Conservation (phyloP, 1,140 invertebrate species). For the Daktulosphaira vitifoliae region DNA sequence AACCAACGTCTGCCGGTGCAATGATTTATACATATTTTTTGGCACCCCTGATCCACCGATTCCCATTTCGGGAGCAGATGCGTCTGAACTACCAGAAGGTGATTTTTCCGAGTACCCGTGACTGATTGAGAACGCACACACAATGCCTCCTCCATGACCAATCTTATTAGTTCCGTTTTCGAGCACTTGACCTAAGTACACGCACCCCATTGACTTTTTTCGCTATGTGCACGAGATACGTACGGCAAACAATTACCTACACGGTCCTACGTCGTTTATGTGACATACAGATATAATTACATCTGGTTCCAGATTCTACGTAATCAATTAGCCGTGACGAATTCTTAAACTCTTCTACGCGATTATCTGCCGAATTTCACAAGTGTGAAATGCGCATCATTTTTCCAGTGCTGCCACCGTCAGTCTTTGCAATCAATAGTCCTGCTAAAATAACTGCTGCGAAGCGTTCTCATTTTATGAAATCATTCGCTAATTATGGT, state of each 20-base stretch:
- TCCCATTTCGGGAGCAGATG: conserved; percentile 7
- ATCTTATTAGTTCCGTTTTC: conserved; percentile 32
- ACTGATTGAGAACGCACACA: conserved; percentile 27
- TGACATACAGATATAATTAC: too few relatives aligned
- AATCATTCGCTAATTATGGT: too few relatives aligned
- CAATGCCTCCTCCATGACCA: conserved; percentile 32
- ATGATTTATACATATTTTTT: conserved; percentile 2
- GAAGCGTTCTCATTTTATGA: too few relatives aligned
- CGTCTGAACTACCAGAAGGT: conserved; percentile 24
- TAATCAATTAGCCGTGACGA: not conserved
- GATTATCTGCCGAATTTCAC: too few relatives aligned
- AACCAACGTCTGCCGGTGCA: too few relatives aligned
- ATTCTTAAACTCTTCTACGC: not conserved
- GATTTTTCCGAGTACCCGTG: conserved; percentile 32
- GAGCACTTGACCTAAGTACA: conserved; percentile 23
- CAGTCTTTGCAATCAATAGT: too few relatives aligned
- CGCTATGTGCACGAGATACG: not conserved
- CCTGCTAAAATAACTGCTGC: too few relatives aligned
- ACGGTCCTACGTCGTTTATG: not conserved
- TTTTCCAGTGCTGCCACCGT: too few relatives aligned
- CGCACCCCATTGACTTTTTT: conserved; percentile 23
- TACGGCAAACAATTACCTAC: not conserved
- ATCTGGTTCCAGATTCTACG: not conserved
- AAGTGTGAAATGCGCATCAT: too few relatives aligned
- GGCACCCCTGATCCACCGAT: conserved; percentile 9